Base-by-base conservation (phyloP, 2,888 invertebrate species). In the Phorcus lineatus region DNA sequence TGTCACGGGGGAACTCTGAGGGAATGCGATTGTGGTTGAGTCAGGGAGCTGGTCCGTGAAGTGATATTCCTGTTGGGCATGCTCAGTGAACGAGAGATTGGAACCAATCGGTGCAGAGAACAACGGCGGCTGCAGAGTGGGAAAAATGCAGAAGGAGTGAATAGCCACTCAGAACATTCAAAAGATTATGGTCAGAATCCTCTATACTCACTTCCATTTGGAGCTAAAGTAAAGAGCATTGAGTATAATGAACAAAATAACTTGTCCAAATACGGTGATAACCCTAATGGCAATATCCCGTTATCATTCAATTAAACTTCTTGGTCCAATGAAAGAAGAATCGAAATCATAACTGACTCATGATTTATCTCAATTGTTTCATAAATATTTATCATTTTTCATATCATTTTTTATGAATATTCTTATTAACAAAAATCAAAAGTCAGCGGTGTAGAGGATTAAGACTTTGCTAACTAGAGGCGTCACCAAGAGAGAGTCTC, bases 21-120 rank as follows among this genome's bases (percentile, higher is more conserved):
- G 36, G 13, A 79, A 28, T 24, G 74, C 57, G 24, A 79, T 74
- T 52, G 79, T 74, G 31, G 79, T 24, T 16, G 74, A 36, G 55
- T 79, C 79, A 4, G 79, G 74, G 24, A 79, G 79, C 57, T 79
- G 36, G 47, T 79, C 79, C 6, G 57, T 74, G 57, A 79, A 74
- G 47, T 47, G 47, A 24, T 74, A 52, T 70, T 67, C 28, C 36
- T 53, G 70, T 28, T 53, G 78, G 67, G 53, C 79, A 47, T 52
- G 36, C 36, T 70, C 54, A 19, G 78, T 52, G 40, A 28, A 28
- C 24, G 79, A 40, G 17, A 66, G 66, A 55, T 74, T 47, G 57
- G 74, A 74, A 28, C 36, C 36, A 74, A 74, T 55, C 28, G n/a
- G 79, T 74, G 79, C 74, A 74, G 55, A 53, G 47, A 74, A 54